A percentile compares a stretch with the other conserved stretches of the same genome.
phyloP scores from a whole-genome alignment of 2,113 vertebrate species.

The Uria aalge region DNA sequence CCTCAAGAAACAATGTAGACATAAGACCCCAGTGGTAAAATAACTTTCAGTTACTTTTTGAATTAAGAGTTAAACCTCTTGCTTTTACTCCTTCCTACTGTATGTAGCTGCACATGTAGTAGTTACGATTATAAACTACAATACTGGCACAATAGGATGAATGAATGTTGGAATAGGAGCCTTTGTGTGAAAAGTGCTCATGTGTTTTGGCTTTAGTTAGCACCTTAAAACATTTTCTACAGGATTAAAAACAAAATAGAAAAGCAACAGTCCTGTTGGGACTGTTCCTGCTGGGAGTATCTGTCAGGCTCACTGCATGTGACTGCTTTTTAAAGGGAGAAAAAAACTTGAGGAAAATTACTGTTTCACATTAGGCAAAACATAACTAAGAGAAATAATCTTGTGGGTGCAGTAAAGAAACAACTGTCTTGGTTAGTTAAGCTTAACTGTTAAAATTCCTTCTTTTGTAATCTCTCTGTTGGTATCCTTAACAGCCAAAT shows the following conservation, averaged over 20 bases:
- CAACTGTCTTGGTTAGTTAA: neutral
- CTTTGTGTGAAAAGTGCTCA: neutral
- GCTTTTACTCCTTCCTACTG: neutral
- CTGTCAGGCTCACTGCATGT: rapidly evolving
- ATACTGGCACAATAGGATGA: neutral
- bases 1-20: rapidly evolving
- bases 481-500: neutral
- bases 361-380: neutral
- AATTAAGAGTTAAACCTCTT: neutral
- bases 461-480: neutral
- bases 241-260: neutral
- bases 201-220: neutral
- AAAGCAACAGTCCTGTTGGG: neutral
- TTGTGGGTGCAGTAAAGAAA: neutral
- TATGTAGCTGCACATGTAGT: neutral
- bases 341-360: neutral
- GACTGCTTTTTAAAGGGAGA: neutral
- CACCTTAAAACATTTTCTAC: neutral
- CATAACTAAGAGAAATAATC: neutral
- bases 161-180: neutral
- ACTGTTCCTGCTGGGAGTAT: neutral
- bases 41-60: neutral
- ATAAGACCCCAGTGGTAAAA: neutral
- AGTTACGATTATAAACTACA: neutral
- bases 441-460: neutral